These are phyloP conservation scores for Asteroscopus sphinx DNA, from an alignment of 2,888 invertebrate genomes.

Conservation along the genomic window DNA sequence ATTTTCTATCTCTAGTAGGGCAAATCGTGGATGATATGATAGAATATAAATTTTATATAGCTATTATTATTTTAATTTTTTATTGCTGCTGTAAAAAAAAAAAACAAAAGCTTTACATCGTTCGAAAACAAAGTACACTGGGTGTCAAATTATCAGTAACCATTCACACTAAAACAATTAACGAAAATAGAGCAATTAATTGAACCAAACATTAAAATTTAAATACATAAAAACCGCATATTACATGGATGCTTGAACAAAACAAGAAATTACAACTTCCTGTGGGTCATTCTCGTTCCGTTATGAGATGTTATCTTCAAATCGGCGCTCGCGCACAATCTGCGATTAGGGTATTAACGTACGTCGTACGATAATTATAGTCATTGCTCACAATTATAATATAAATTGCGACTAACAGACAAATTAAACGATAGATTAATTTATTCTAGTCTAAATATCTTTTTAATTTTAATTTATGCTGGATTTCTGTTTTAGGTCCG, in stretches of 20 bases:
- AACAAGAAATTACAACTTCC: constrained; percentile 47
- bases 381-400: constrained; percentile 48
- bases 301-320: constrained; percentile 44
- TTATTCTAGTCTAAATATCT: constrained; percentile 25
- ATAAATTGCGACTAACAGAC: constrained; percentile 39
- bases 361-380: constrained; percentile 52
- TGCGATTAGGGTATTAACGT: constrained; percentile 49
- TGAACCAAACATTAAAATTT: constrained; percentile 10
- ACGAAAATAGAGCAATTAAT: constrained; percentile 22
- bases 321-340: constrained; percentile 37
- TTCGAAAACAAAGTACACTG: not conserved
- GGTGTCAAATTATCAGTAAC: not conserved
- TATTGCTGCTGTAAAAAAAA: too few species aligned
- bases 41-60: too few species aligned
- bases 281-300: constrained; percentile 18
- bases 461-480: constrained; percentile 1
- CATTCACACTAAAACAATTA: constrained; percentile 5
- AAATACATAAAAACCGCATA: constrained; percentile 17
- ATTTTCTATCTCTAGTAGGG: too few species aligned
- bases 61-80: too few species aligned
- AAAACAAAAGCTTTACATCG: too few species aligned
- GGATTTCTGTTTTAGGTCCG: constrained; percentile 2
- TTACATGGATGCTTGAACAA: constrained; percentile 20
- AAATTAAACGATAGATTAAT: constrained; percentile 38
- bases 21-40: too few species aligned